Percentiles rank a stretch among this genome's conserved stretches.
These are phyloP conservation scores for Adelosebastes latens DNA, from an alignment of 2,797 vertebrate genomes.

Conservation along the genomic window DNA sequence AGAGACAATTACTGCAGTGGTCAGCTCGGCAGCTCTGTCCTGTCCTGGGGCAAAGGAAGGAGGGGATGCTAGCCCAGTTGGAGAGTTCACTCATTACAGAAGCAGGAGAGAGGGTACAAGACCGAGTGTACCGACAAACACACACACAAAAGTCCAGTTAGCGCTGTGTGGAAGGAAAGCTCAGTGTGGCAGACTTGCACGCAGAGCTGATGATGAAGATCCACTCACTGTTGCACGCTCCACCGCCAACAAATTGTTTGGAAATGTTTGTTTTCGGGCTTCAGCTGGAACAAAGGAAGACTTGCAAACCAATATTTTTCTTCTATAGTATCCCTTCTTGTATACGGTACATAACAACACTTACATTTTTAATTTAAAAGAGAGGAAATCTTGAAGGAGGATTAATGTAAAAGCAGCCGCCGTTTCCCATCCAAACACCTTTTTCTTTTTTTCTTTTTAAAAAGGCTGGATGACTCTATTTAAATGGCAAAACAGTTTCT, in stretches of 20 bases:
- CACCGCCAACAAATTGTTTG: conserved; percentile 15
- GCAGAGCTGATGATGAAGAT: conserved; percentile 33
- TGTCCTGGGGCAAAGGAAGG: conserved; percentile 60
- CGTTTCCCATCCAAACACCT: background rate
- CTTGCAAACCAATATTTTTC: background rate
- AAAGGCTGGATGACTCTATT: conserved; percentile 15
- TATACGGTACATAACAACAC: background rate
- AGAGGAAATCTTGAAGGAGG: background rate
- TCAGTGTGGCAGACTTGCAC: conserved; percentile 40
- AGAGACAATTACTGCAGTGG: conserved; percentile 66
- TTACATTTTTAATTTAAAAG: background rate
- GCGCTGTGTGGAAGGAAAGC: conserved; percentile 23
- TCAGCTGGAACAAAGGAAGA: conserved; percentile 9
- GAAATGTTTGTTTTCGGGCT: conserved; percentile 31
- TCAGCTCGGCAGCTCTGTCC: conserved; percentile 65
- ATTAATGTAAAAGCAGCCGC: background rate
- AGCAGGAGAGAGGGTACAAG: conserved; percentile 22
- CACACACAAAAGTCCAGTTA: conserved; percentile 27
- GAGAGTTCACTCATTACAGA: conserved; percentile 54
- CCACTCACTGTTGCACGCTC: conserved; percentile 12
- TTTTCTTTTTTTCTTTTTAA: background rate
- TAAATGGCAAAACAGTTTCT: conserved; percentile 40
- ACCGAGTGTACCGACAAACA: conserved; percentile 2
- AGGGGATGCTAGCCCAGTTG: conserved; percentile 35
- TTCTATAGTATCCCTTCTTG: background rate